Conservation (phyloP, 2,797 vertebrate species). For the Acanthopagrus latus region DNA sequence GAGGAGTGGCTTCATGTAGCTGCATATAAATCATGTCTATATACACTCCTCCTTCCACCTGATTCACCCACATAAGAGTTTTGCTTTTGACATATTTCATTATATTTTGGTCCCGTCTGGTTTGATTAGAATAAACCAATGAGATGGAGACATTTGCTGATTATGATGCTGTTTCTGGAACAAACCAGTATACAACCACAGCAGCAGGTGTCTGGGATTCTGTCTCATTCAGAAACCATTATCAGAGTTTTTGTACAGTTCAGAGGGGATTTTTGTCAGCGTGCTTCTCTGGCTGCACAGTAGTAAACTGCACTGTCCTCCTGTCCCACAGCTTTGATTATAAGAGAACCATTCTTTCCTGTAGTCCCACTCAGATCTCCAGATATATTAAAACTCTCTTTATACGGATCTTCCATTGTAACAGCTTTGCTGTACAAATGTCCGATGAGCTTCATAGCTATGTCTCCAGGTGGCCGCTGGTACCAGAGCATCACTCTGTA, state of each 20-base stretch:
- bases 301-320: slow-evolving; percentile 45
- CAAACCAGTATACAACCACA: slow-evolving; percentile 34
- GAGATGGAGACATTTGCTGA: neutral
- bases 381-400: neutral
- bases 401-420: neutral
- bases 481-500: slow-evolving; percentile 49
- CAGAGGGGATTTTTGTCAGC: slow-evolving; percentile 25
- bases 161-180: neutral
- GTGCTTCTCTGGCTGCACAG: slow-evolving; percentile 57
- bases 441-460: slow-evolving; percentile 55
- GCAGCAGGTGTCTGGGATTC: slow-evolving; percentile 32
- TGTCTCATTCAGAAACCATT: neutral
- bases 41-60: neutral
- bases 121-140: neutral
- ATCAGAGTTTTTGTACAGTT: neutral
- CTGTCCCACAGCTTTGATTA: rapidly evolving
- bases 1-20: slow-evolving; percentile 11
- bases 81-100: neutral
- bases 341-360: slow-evolving; percentile 42
- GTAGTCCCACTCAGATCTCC: slow-evolving; percentile 31
- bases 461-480: slow-evolving; percentile 9
- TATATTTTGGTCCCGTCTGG: neutral
- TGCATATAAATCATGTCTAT: neutral
- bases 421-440: rapidly evolving
- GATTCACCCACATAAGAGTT: neutral